Evolutionary conservation across 1,140 invertebrate genomes (phyloP), one percentile per base, ranked within the genome.

Genomic region (Bombus ignitus): DNA sequence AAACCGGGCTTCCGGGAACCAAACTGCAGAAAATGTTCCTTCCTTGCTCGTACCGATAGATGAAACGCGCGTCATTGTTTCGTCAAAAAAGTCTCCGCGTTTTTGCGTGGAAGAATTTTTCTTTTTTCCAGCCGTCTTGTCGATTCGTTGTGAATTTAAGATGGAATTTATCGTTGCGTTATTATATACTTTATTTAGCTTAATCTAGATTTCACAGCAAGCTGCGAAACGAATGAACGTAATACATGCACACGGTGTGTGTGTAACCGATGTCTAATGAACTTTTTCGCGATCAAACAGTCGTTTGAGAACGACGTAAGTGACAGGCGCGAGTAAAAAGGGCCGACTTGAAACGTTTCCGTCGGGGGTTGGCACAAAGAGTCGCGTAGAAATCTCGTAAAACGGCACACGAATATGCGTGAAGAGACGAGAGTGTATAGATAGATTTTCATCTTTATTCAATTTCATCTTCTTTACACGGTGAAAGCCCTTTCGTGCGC

Each of bases 371-470:
- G 47, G 47, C 47, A 47, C 35, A 65, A 65, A 42, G n/a, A n/a
- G 18, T 6, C 9, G 12, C 57, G 37, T 5, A 70, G n/a, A 72
- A n/a, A 73, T 82, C 57, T 65, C 39, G 42, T 65, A 18, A 37
- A 81, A 35, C 47, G 80, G 5, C 5, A 0, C 47, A 15, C 57
- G 57, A 25, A 62, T 62, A 28, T 12, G 25, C 59, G 59, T 28
- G 59, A 37, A 8, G 25, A 35, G 9, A 53, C 42, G 39, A 42
- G 25, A 15, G 37, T 25, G 65, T 32, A n/a, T 53, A 37, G 44
- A 59, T 83, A 59, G 74, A 83, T 83, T 78, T 57, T 78, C 82
- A 77, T 83, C 82, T 78, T 78, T 70, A 83, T 78, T 83, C 82
- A 59, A 83, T 78, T 78, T 42, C 82, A 22, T 10, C 28, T 70